Evolutionary conservation across 2,888 invertebrate genomes (phyloP).

Genomic region (Leptothorax acervorum): DNA sequence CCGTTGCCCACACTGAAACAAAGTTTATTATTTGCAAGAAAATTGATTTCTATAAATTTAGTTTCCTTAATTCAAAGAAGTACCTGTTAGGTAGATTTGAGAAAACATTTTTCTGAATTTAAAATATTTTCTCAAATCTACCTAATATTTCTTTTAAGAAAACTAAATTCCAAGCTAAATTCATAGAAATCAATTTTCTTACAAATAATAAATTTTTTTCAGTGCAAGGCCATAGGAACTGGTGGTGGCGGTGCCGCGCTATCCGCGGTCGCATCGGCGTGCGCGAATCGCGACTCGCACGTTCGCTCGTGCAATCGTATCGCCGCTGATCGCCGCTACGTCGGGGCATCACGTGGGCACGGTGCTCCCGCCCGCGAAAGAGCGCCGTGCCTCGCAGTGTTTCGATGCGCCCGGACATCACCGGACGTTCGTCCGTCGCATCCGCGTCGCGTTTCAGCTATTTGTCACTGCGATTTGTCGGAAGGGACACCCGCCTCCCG

Average conservation of each 20-base stretch:
- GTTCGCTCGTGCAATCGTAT: slow-evolving; percentile 17
- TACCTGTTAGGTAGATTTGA: too few relatives aligned
- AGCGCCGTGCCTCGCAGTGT: slow-evolving; percentile 26
- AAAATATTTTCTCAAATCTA: too few relatives aligned
- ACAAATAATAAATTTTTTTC: too few relatives aligned
- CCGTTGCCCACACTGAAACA: neutral
- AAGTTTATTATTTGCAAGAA: too few relatives aligned
- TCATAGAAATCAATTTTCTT: too few relatives aligned
- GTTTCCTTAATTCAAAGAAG: too few relatives aligned
- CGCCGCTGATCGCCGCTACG: neutral
- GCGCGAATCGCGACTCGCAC: neutral
- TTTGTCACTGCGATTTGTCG: neutral
- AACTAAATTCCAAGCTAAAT: too few relatives aligned
- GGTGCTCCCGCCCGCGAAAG: slow-evolving; percentile 3
- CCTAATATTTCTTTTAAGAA: too few relatives aligned
- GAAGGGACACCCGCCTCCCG: neutral
- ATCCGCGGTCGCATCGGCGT: neutral
- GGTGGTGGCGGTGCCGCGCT: slow-evolving; percentile 15
- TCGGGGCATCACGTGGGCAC: slow-evolving; percentile 28
- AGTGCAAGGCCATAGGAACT: neutral
- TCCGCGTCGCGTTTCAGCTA: neutral
- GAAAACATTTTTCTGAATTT: too few relatives aligned
- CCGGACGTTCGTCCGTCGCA: slow-evolving; percentile 3
- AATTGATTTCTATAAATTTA: too few relatives aligned
- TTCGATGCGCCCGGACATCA: slow-evolving; percentile 11